Evolutionary conservation across 2,113 vertebrate species (phyloP), one percentile per base, ranked within the genome.

Genomic region (Gobiocypris rarus): DNA sequence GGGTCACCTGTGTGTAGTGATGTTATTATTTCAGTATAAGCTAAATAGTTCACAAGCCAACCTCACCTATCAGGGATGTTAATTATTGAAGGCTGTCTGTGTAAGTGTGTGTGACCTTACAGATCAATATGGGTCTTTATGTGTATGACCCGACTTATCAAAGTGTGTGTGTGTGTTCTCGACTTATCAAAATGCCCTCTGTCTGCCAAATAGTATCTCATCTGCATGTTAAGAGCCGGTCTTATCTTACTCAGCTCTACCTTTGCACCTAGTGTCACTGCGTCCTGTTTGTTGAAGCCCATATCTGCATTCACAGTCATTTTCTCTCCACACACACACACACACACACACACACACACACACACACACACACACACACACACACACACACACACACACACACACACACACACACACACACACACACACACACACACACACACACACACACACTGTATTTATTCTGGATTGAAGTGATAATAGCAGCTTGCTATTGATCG

Each of bases 231-330:
- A 70, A 82, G 79, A 70, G 26, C 48, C 17, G 45, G 17, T 5
- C 48, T 82, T 82, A 82, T 82, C 79, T 54, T 11, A 14, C 79
- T 56, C 19, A 82, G 63, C 22, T 52, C 65, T 82, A 82, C 79
- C 79, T 82, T 82, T 82, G 79, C 79, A 82, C 79, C 79, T 70
- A 81, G 79, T 70, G 65, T 82, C 79, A 82, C 48, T n/a, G 79
- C 65, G 65, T 82, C 79, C 79, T 82, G 79, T 82, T 82, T 82
- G 79, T 67, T 54, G 9, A 82, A 70, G 65, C 63, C 79, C 65
- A 70, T 82, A 82, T 82, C 79, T 82, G 43, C 45, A 10, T 34
- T 69, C 61, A 52, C 48, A 65, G 58, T 80, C 65, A 54, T 52
- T 11, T 67, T 63, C 59, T 75, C 77, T 45, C 61, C 2, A 26